These are phyloP conservation scores for Neodiprion fabricii DNA, from an alignment of 1,140 invertebrate species.

Conservation along the genomic window DNA sequence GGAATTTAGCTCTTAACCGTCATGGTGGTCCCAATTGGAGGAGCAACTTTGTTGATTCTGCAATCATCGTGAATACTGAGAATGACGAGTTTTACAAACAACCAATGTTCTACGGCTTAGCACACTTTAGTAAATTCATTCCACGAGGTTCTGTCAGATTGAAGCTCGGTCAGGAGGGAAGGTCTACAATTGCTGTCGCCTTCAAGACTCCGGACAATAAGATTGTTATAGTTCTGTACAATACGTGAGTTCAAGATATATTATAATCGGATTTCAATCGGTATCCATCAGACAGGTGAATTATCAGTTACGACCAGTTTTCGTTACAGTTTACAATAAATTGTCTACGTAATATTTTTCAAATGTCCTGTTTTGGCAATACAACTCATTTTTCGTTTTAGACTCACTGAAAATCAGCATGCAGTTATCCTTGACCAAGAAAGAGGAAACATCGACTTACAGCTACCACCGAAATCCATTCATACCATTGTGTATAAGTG, in stretches of 20 bases:
- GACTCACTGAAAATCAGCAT: neutral
- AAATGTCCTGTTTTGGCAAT: too few species aligned
- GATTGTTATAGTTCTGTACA: too few species aligned
- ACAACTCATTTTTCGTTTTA: neutral
- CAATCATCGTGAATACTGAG: conserved; percentile 67
- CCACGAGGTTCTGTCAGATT: conserved; percentile 52
- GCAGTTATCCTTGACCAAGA: conserved; percentile 26
- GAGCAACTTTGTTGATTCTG: conserved; percentile 69
- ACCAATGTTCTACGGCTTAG: conserved; percentile 73
- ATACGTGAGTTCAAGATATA: too few species aligned
- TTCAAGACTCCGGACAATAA: too few species aligned
- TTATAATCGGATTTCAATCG: too few species aligned
- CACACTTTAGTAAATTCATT: conserved; percentile 70
- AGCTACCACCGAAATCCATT: conserved; percentile 27
- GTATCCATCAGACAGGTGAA: too few species aligned
- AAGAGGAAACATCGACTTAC: conserved; percentile 23
- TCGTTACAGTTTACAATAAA: too few species aligned
- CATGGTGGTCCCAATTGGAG: conserved; percentile 73
- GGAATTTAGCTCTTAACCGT: conserved; percentile 73
- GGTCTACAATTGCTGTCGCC: too few species aligned
- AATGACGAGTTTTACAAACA: conserved; percentile 71
- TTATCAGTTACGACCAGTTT: too few species aligned
- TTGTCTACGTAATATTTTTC: too few species aligned
- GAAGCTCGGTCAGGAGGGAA: too few species aligned
- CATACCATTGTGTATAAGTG: conserved; percentile 35